phyloP scores from a whole-genome alignment of 2,888 invertebrate genomes.

The Papilio protenor region DNA sequence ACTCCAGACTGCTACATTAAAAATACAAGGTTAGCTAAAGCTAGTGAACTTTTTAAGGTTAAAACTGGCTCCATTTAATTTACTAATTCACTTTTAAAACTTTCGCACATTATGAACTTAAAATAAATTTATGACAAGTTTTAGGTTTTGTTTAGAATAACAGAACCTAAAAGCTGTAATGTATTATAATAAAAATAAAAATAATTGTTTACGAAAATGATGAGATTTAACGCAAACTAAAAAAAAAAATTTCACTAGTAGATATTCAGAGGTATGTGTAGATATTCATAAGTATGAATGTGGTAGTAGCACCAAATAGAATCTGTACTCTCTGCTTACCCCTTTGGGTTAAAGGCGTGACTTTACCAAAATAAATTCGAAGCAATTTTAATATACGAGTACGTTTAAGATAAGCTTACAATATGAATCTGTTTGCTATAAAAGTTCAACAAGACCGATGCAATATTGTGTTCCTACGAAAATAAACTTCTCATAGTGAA shows the following conservation, averaged over 20 bases:
- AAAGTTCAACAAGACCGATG: constrained; percentile 4
- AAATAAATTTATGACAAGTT: constrained; percentile 20
- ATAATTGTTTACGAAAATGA: too few relatives aligned
- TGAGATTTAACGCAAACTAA: too few relatives aligned
- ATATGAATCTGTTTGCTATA: background rate
- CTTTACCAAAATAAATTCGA: background rate
- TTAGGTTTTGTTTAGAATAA: background rate
- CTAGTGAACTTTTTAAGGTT: constrained; percentile 2
- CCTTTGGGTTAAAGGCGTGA: background rate
- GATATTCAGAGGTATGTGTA: background rate
- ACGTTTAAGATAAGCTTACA: background rate
- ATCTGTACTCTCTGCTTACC: background rate
- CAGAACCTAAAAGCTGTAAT: too few relatives aligned
- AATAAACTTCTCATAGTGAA: constrained; percentile 14
- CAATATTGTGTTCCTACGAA: constrained; percentile 14
- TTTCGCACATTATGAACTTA: constrained; percentile 8
- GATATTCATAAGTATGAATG: too few relatives aligned
- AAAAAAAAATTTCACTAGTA: background rate
- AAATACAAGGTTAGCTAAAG: constrained; percentile 7
- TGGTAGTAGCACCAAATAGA: background rate
- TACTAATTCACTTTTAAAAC: constrained; percentile 41
- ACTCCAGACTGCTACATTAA: background rate
- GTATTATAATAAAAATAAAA: too few relatives aligned
- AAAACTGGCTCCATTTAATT: constrained; percentile 36
- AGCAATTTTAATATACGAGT: background rate